phyloP scores from a whole-genome alignment of 2,888 invertebrate genomes.

The Heteromyza rotundicornis region DNA sequence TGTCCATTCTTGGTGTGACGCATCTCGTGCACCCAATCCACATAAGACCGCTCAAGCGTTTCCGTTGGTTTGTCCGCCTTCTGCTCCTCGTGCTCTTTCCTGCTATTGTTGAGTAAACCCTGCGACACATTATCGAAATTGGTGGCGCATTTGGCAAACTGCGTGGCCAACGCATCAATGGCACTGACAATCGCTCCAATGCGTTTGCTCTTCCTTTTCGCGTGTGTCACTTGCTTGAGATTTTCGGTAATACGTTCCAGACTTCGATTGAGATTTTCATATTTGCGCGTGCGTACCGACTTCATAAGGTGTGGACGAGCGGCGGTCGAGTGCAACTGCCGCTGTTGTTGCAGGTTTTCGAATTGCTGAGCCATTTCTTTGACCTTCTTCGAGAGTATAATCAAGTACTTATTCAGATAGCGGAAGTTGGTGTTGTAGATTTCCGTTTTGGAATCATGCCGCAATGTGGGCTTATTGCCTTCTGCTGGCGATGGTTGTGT shows the following conservation, averaged over 20 bases:
- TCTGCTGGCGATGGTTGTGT: background rate
- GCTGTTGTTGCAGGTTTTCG: constrained; percentile 32
- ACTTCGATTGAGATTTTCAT: constrained; percentile 43
- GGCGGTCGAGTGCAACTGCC: constrained; percentile 14
- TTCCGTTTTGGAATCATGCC: constrained; percentile 19
- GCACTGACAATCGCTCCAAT: constrained; percentile 39
- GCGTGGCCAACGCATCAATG: constrained; percentile 42
- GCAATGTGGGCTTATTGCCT: background rate
- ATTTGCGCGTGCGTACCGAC: constrained; percentile 33
- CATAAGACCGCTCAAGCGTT: constrained; percentile 41
- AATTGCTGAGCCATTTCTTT: constrained; percentile 44
- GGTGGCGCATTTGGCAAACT: constrained; percentile 44
- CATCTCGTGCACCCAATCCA: constrained; percentile 59
- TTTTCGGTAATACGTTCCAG: constrained; percentile 45
- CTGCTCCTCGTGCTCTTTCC: background rate
- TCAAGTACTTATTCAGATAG: constrained; percentile 46
- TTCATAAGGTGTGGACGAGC: constrained; percentile 20
- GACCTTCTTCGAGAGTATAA: constrained; percentile 45
- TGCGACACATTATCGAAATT: constrained; percentile 40
- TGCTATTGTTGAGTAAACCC: background rate
- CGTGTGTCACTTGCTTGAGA: constrained; percentile 36
- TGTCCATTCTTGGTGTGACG: constrained; percentile 52
- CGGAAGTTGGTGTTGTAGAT: constrained; percentile 36
- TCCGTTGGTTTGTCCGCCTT: constrained; percentile 19
- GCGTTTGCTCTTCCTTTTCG: constrained; percentile 41